phyloP scores from a whole-genome alignment of 2,888 invertebrate genomes.

The Conomelus anceps region DNA sequence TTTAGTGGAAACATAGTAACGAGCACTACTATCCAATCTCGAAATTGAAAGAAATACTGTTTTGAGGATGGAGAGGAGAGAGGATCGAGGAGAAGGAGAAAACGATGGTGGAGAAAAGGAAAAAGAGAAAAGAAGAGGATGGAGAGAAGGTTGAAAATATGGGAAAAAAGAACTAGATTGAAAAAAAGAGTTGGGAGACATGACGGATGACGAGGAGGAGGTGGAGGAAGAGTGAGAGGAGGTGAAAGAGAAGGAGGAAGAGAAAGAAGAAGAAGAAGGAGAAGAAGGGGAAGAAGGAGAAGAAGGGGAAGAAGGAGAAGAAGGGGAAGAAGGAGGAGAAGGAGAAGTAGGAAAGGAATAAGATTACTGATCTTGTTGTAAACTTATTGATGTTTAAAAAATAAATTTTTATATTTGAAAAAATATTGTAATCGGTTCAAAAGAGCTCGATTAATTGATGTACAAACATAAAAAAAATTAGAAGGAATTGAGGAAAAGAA shows the following conservation, averaged over 20 bases:
- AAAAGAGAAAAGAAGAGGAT: neutral
- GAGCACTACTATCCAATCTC: neutral
- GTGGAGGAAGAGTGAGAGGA: neutral
- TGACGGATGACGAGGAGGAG: neutral
- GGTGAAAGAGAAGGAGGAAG: neutral
- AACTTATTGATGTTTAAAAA: too few relatives aligned
- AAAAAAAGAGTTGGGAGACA: neutral
- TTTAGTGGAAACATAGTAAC: neutral
- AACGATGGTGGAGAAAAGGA: neutral
- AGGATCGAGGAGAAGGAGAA: neutral
- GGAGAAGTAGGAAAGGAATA: neutral
- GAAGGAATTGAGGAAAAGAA: too few relatives aligned
- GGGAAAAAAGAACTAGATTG: neutral
- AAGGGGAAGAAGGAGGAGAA: neutral
- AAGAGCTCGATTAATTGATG: too few relatives aligned
- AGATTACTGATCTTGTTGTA: too few relatives aligned
- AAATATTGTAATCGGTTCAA: too few relatives aligned
- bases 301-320: neutral
- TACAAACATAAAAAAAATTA: too few relatives aligned
- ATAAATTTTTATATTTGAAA: too few relatives aligned
- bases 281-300: neutral
- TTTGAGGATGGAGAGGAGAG: neutral
- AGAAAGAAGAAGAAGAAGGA: neutral
- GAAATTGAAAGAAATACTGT: neutral
- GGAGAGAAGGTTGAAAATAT: neutral